Conservation (phyloP, 2,113 vertebrate species). For the Eudyptes chrysolophus region DNA sequence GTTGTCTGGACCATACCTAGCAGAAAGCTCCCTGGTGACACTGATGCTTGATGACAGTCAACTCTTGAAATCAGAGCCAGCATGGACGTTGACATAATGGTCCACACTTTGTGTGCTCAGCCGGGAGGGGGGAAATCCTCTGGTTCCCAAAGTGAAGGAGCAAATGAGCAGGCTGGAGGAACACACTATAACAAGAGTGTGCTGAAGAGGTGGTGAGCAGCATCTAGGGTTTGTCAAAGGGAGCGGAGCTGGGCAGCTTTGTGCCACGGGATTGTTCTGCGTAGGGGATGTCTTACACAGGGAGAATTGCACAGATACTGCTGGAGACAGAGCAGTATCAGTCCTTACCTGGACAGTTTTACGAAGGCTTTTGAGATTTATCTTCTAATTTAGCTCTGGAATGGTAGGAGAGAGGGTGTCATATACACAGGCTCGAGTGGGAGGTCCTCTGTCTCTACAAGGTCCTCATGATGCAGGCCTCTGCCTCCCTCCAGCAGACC, state of each 20-base stretch:
- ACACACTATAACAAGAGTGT: neutral
- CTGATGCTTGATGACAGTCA: conserved; percentile 54
- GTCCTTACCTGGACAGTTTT: neutral
- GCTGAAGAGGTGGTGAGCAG: neutral
- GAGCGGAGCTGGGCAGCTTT: neutral
- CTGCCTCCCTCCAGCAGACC: neutral
- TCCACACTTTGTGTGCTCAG: neutral
- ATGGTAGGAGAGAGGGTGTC: neutral
- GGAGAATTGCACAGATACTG: neutral
- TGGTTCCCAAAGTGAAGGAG: neutral
- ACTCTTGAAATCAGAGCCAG: conserved; percentile 38
- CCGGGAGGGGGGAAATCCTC: neutral
- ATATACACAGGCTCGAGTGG: neutral
- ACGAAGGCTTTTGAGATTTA: neutral
- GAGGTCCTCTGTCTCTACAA: neutral
- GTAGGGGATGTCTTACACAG: neutral
- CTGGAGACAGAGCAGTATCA: neutral
- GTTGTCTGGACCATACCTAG: conserved; percentile 35
- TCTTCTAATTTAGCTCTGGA: neutral
- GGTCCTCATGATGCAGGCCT: neutral
- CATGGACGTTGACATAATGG: conserved; percentile 13
- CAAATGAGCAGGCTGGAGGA: neutral
- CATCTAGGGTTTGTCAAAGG: neutral
- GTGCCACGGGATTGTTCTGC: neutral
- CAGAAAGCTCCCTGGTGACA: conserved; percentile 27